phyloP scores from a whole-genome alignment of 2,113 vertebrate species.

The Nannobrachium achirus region DNA sequence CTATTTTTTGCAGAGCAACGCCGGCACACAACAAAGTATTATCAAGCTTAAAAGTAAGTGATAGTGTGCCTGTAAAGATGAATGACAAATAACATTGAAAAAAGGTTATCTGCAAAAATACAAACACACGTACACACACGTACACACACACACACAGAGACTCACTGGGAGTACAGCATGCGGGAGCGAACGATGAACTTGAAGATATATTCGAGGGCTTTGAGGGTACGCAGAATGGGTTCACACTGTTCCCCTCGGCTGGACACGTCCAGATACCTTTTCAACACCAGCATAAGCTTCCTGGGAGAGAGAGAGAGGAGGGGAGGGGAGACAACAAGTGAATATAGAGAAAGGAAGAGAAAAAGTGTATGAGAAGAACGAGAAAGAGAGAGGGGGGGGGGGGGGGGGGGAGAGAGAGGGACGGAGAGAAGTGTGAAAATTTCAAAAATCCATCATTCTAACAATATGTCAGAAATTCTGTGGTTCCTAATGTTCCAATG shows the following conservation, averaged over 20 bases:
- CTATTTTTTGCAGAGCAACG: no score
- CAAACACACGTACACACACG: conserved; percentile 5
- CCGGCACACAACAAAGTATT: no score
- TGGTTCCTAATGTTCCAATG: conserved; percentile 31
- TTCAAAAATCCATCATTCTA: conserved; percentile 18
- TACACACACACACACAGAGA: conserved; percentile 45
- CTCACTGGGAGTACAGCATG: conserved; percentile 97
- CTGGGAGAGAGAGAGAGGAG: conserved; percentile 68
- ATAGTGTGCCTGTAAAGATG: background rate
- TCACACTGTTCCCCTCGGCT: conserved; percentile 94
- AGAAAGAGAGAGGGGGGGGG: background rate
- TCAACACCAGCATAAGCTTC: conserved; percentile 95
- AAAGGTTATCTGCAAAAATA: conserved; percentile 8
- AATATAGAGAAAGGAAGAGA: background rate
- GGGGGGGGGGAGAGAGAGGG: background rate
- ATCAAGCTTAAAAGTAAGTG: no score
- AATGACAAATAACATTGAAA: conserved; percentile 8
- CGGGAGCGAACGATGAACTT: conserved; percentile 98
- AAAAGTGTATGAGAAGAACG: no score
- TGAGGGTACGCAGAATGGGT: conserved; percentile 92
- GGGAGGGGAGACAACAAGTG: background rate
- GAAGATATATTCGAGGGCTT: conserved; percentile 97
- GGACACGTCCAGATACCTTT: conserved; percentile 92
- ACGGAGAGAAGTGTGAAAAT: background rate
- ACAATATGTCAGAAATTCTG: conserved; percentile 26